Evolutionary conservation across 2,797 vertebrate genomes (phyloP), one percentile per base, ranked within the genome.

Genomic region (Sphaeramia orbicularis): DNA sequence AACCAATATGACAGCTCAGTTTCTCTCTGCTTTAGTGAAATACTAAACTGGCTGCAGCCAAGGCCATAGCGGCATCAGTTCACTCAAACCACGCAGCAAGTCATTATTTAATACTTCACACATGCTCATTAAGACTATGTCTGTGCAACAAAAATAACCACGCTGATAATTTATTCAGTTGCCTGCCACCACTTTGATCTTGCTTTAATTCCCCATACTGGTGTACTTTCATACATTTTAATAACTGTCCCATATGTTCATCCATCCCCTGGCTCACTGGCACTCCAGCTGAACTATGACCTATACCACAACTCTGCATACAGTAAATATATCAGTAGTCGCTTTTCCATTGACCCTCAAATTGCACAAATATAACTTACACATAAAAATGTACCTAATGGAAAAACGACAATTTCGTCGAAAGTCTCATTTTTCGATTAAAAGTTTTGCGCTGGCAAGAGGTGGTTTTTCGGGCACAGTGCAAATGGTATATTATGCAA

Each of bases 171-270:
- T 65, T 78, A 83, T 89, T 80, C 80, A 74, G 66, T 75, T 37
- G 19, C 61, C 63, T 61, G 56, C 60, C 74, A 42, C 54, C 51
- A 41, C 88, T 90, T 87, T 89, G 86, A 92, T 90, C 84, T 74
- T 74, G 44, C 35, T 57, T 84, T 82, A 73, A 67, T 73, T 79
- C 50, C n/a, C 44, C 11, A 7, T 80, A 47, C 68, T 52, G 57
- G 65, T 68, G 64, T n/a, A 54, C 56, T 77, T 85, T 76, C 57
- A 73, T 83, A 37, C 70, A 84, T 88, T 87, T 85, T 72, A 83
- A 83, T 83, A 61, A 63, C 47, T 2, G 24, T 70, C 51, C 70
- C 72, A 70, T 76, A 73, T 84, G 81, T 40, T 86, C 67, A 41
- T 27, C 45, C 41, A 44, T 37, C 37, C 47, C 9, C 37, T 35